phyloP scores from a whole-genome alignment of 2,113 vertebrate species.

The Oryzias javanicus region DNA sequence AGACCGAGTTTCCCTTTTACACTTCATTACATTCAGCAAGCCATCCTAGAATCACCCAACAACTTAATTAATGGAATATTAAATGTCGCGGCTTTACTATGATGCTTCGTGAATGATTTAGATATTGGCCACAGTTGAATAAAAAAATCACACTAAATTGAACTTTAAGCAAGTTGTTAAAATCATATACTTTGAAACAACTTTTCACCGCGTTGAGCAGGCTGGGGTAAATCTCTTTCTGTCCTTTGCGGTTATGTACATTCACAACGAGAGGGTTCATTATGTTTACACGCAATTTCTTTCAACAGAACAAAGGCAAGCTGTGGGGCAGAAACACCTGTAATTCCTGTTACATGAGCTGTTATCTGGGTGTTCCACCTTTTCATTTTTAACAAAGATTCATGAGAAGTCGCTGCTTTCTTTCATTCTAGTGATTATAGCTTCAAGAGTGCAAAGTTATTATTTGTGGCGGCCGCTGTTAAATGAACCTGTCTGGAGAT shows the following conservation, averaged over 20 bases:
- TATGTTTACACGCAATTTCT: too few relatives aligned
- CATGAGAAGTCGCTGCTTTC: slow-evolving; percentile 36
- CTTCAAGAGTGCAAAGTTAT: slow-evolving; percentile 4
- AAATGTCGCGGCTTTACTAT: slow-evolving; percentile 10
- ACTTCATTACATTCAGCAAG: slow-evolving; percentile 40
- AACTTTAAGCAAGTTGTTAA: too few relatives aligned
- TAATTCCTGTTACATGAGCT: slow-evolving; percentile 31
- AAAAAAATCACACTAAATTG: too few relatives aligned
- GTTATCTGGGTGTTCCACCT: slow-evolving; percentile 19
- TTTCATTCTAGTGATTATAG: slow-evolving; percentile 14
- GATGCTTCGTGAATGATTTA: too few relatives aligned
- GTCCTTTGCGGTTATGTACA: too few relatives aligned
- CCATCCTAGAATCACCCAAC: slow-evolving; percentile 34
- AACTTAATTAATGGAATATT: slow-evolving; percentile 22
- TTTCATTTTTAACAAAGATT: slow-evolving; percentile 33
- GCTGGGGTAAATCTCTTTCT: too few relatives aligned
- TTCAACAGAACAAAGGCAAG: not conserved
- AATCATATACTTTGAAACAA: too few relatives aligned
- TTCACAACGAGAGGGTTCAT: too few relatives aligned
- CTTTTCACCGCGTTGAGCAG: too few relatives aligned
- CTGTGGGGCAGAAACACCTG: slow-evolving; percentile 8
- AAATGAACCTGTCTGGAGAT: slow-evolving; percentile 22
- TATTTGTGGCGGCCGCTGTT: slow-evolving; percentile 13
- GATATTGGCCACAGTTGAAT: too few relatives aligned
- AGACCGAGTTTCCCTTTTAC: slow-evolving; percentile 46